phyloP scores from a whole-genome alignment of 2,797 vertebrate genomes.

The Streptopelia turtur region DNA sequence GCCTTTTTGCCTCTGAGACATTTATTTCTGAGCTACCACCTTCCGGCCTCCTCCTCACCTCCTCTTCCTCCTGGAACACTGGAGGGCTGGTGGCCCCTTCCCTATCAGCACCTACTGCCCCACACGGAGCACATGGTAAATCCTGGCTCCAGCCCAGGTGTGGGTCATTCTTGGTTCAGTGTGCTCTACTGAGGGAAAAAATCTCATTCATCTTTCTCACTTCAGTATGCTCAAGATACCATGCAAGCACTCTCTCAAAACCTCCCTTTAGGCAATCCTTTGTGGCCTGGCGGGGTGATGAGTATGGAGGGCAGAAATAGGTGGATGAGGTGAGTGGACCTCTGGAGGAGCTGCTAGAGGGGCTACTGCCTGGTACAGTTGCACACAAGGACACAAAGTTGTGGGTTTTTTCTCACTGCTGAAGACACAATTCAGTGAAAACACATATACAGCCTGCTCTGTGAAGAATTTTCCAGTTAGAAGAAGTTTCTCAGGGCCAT shows the following conservation, averaged over 20 bases:
- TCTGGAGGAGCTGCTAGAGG: neutral
- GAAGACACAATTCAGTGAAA: neutral
- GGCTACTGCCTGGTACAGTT: neutral
- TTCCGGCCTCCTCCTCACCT: neutral
- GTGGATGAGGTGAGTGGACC: neutral
- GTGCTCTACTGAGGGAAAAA: neutral
- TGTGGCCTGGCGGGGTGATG: neutral
- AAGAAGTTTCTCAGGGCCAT: neutral
- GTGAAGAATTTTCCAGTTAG: neutral
- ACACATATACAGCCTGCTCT: neutral
- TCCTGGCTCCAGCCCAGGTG: neutral
- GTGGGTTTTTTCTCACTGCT: neutral
- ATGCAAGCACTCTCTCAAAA: neutral
- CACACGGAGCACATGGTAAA: neutral
- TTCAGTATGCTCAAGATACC: neutral
- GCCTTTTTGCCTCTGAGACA: neutral
- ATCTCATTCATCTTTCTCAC: neutral
- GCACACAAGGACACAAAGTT: neutral
- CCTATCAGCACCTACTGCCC: neutral
- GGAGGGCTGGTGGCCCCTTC: neutral
- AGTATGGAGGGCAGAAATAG: neutral
- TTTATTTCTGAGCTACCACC: neutral
- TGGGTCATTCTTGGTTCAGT: neutral
- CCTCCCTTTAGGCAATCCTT: neutral
- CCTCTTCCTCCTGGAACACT: neutral